Conservation (phyloP, 1,140 invertebrate genomes). For the Neoseiulus cucumeris region DNA sequence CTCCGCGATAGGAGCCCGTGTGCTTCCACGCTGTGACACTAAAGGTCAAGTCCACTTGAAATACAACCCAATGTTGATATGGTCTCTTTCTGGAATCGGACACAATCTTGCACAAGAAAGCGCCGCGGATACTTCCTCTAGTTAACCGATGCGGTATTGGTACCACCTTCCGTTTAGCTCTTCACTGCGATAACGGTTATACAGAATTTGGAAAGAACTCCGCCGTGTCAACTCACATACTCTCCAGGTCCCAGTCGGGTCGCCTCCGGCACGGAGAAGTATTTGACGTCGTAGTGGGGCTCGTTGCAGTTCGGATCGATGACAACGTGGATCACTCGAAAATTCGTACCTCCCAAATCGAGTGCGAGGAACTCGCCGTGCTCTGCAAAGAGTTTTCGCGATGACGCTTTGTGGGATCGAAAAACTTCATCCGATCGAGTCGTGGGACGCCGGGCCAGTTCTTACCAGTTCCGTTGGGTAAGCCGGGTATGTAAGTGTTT, state of each 20-base stretch:
- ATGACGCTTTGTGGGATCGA: neutral
- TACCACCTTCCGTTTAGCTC: too few relatives aligned
- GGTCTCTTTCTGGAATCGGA: too few relatives aligned
- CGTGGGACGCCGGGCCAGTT: too few relatives aligned
- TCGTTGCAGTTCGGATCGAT: conserved; percentile 32
- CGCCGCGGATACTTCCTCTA: neutral
- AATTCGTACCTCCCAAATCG: conserved; percentile 60
- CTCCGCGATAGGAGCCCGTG: too few relatives aligned
- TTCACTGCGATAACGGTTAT: too few relatives aligned
- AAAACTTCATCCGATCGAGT: neutral
- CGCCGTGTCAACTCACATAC: conserved; percentile 29
- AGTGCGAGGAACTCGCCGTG: conserved; percentile 47
- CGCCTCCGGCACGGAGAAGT: conserved; percentile 38
- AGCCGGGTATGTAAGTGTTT: conserved; percentile 41
- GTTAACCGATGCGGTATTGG: neutral
- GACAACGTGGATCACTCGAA: conserved; percentile 44
- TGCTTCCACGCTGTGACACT: too few relatives aligned
- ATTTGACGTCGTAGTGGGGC: conserved; percentile 38
- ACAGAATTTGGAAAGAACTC: too few relatives aligned
- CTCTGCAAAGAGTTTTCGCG: conserved; percentile 31
- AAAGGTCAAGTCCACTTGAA: too few relatives aligned
- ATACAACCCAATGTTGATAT: too few relatives aligned
- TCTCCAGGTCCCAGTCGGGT: conserved; percentile 35
- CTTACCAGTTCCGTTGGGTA: conserved; percentile 39
- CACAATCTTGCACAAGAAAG: neutral